These are phyloP conservation scores for Choloepus hoffmanni DNA, from an alignment of 2,113 vertebrate species.

Conservation along the genomic window DNA sequence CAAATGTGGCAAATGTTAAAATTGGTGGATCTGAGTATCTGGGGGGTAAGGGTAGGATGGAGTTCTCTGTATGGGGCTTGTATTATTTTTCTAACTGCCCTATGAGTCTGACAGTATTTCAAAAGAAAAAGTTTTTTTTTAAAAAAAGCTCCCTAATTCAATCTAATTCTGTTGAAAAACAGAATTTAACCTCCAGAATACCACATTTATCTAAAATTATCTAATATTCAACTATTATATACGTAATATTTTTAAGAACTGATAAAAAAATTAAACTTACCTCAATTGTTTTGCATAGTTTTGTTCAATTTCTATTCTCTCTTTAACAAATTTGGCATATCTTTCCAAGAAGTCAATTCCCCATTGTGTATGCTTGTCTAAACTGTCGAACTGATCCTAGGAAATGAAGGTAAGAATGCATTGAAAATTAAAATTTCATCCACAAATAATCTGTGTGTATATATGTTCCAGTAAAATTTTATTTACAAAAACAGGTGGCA, in stretches of 20 bases:
- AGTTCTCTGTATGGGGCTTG: too few species aligned
- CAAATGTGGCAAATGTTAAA: too few species aligned
- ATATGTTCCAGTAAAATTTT: too few species aligned
- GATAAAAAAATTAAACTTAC: conserved; percentile 85
- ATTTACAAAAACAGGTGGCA: too few species aligned
- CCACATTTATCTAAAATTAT: conserved; percentile 3
- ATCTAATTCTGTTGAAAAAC: conserved; percentile 26
- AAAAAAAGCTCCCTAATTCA: conserved; percentile 28
- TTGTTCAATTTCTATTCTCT: conserved; percentile 98
- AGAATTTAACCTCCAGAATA: conserved; percentile 36
- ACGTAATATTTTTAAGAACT: conserved; percentile 55
- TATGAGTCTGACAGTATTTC: too few species aligned
- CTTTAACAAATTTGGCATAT: conserved; percentile 99
- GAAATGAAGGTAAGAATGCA: conserved; percentile 79
- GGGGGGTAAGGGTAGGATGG: too few species aligned
- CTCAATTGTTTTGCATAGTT: conserved; percentile 98
- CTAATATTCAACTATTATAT: conserved; percentile 48
- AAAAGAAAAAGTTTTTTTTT: too few species aligned
- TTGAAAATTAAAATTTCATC: conserved; percentile 49
- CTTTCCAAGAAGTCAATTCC: conserved; percentile 99
- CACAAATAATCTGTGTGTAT: not conserved
- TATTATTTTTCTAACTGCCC: too few species aligned
- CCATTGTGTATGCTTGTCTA: conserved; percentile 99
- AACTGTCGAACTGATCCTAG: conserved; percentile 99
- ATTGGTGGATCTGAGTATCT: too few species aligned